phyloP scores from a whole-genome alignment of 2,797 vertebrate genomes.

The Threskiornis aethiopicus region DNA sequence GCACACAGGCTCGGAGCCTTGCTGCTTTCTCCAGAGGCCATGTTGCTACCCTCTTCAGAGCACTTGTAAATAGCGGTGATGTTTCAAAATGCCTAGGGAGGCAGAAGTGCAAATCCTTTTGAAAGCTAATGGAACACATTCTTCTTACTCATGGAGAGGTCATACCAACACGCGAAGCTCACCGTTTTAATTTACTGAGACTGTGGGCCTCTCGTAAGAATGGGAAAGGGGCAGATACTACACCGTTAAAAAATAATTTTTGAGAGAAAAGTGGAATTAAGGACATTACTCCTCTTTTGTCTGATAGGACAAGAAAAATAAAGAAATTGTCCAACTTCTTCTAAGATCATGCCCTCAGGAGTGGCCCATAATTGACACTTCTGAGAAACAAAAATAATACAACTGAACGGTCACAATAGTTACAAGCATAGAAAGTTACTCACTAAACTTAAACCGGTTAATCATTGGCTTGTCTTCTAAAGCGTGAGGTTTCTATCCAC shows the following conservation, averaged over 20 bases:
- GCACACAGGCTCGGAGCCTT: neutral
- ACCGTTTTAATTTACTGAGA: neutral
- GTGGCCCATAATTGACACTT: neutral
- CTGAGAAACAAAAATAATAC: constrained; percentile 6
- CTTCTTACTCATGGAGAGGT: neutral
- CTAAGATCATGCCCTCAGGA: neutral
- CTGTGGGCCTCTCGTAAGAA: neutral
- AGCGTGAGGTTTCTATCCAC: constrained; percentile 4
- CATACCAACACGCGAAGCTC: neutral
- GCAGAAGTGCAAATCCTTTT: neutral
- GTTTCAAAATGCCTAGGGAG: neutral
- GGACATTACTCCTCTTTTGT: neutral
- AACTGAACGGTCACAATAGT: neutral
- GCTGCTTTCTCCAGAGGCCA: neutral
- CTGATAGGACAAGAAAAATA: neutral
- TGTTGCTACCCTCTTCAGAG: neutral
- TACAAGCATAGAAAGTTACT: constrained; percentile 10
- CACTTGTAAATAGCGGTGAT: neutral
- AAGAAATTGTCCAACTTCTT: neutral
- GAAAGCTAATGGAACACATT: neutral
- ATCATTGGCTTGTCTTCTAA: constrained; percentile 50
- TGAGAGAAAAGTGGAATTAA: neutral
- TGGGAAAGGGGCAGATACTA: neutral
- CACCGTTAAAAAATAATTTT: neutral
- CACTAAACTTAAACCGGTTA: constrained; percentile 45